Conservation (phyloP, 2,888 invertebrate species). For the Drosophila conformis region DNA sequence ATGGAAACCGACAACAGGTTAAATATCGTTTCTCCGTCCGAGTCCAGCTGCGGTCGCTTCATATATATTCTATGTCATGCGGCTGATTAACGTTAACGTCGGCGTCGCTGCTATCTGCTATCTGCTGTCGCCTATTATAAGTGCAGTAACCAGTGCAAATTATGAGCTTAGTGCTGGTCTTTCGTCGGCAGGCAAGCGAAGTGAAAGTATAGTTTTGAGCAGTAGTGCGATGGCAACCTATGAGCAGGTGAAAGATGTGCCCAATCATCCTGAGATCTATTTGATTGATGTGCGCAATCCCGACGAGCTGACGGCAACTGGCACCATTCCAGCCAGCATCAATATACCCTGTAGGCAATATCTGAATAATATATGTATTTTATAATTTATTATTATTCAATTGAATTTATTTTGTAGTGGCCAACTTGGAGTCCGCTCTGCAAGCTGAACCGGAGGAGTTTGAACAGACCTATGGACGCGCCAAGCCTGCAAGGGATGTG, state of each 20-base stretch:
- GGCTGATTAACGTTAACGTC: constrained; percentile 31
- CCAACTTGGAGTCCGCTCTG: constrained; percentile 48
- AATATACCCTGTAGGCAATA: constrained; percentile 90
- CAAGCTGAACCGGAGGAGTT: constrained; percentile 32
- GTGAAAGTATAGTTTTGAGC: constrained; percentile 41
- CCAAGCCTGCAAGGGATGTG: constrained; percentile 45
- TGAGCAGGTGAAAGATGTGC: constrained; percentile 86
- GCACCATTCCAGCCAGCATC: constrained; percentile 90
- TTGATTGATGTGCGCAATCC: constrained; percentile 92
- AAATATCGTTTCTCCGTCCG: constrained; percentile 36
- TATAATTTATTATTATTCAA: neutral
- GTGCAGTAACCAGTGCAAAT: constrained; percentile 39
- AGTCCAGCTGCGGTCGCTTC: constrained; percentile 46
- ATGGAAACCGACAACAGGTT: constrained; percentile 36
- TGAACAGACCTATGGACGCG: constrained; percentile 44
- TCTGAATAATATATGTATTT: neutral
- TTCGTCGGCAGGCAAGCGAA: constrained; percentile 29
- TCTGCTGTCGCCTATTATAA: constrained; percentile 46
- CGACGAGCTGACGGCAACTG: constrained; percentile 89
- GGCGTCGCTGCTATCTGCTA: constrained; percentile 8
- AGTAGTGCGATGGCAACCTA: constrained; percentile 82
- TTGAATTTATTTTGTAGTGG: constrained; percentile 37
- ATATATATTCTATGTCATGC: constrained; percentile 33
- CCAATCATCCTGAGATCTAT: constrained; percentile 85
- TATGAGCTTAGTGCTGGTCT: constrained; percentile 60